phyloP scores from a whole-genome alignment of 2,113 vertebrate genomes.

The Sturnus vulgaris region DNA sequence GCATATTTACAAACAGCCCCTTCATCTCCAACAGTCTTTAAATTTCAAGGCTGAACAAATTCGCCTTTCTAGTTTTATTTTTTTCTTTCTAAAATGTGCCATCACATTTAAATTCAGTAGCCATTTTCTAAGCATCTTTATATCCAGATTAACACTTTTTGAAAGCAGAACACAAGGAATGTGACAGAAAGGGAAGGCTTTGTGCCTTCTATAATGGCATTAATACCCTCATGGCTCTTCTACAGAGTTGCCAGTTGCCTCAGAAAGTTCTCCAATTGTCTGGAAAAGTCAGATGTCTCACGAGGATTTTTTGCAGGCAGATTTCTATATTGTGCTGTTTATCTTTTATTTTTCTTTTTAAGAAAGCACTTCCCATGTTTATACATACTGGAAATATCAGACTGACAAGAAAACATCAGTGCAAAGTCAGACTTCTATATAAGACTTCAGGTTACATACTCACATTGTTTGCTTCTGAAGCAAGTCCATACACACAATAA shows the following conservation, averaged over 20 bases:
- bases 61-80: background rate
- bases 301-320: background rate
- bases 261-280: background rate
- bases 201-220: background rate
- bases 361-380: background rate
- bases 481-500: constrained; percentile 95
- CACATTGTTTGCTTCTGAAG: constrained; percentile 85
- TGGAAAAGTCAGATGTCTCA: background rate
- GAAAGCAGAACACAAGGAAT: background rate
- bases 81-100: background rate
- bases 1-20: background rate
- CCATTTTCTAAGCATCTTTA: background rate
- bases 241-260: background rate
- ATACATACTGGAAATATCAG: background rate
- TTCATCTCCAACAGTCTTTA: background rate
- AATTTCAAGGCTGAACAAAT: background rate
- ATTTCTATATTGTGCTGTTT: background rate
- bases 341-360: background rate
- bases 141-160: background rate
- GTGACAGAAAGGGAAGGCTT: background rate
- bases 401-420: background rate
- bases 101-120: background rate
- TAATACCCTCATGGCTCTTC: background rate
- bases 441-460: constrained; percentile 51
- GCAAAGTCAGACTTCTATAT: background rate